A percentile compares a stretch with the other conserved stretches of the same genome.
phyloP scores from a whole-genome alignment of 2,113 vertebrate species.

The Zapus hudsonius region DNA sequence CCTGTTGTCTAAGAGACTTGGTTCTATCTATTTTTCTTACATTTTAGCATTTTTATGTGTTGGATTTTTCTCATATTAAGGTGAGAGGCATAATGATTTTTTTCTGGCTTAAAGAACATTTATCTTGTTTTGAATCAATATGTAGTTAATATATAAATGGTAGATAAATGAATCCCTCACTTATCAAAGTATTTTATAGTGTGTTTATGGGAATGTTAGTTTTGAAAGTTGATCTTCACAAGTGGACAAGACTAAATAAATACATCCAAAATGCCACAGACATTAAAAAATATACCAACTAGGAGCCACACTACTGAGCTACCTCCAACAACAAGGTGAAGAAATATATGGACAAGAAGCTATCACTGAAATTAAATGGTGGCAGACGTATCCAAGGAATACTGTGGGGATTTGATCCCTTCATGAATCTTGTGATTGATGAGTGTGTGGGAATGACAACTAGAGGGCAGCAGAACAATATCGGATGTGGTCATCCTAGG shows the following conservation, averaged over 20 bases:
- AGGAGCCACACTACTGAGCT: too few species aligned
- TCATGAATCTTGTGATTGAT: too few species aligned
- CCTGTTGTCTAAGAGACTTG: neutral
- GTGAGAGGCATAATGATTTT: neutral
- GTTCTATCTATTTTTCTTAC: slow-evolving; percentile 20
- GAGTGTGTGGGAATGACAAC: too few species aligned
- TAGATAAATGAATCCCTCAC: neutral
- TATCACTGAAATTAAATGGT: too few species aligned
- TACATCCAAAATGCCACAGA: neutral
- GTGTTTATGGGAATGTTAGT: slow-evolving; percentile 39
- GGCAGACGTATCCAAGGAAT: too few species aligned
- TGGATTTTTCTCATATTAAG: neutral
- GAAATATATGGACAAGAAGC: too few species aligned
- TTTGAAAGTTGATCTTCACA: slow-evolving; percentile 25
- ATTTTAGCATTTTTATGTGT: slow-evolving; percentile 6
- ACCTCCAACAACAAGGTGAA: too few species aligned
- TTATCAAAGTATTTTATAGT: neutral
- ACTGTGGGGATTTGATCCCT: too few species aligned
- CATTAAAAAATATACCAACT: neutral
- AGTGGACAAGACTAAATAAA: slow-evolving; percentile 23
- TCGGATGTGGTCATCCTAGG: too few species aligned
- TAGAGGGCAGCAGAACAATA: too few species aligned
- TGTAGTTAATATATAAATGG: neutral
- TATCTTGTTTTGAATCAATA: slow-evolving; percentile 46
- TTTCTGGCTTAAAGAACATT: slow-evolving; percentile 1